Percentiles rank a stretch among this genome's conserved stretches.
Conservation (phyloP, 2,113 vertebrate genomes). For the Urocitellus parryii region DNA sequence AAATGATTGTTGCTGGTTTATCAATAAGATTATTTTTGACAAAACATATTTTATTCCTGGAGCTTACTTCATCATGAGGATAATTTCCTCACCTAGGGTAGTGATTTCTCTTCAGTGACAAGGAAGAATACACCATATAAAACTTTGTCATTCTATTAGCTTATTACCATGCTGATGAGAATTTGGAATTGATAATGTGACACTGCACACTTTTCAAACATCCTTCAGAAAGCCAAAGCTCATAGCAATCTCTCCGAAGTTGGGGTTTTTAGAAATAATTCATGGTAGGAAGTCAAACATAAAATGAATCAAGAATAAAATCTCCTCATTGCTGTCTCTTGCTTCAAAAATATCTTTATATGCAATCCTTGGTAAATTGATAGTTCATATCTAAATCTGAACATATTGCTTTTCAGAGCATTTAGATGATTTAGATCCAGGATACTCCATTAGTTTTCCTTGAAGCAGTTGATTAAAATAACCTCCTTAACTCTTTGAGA, state of each 20-base stretch:
- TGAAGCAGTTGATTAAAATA: slow-evolving; percentile 78
- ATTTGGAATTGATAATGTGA: slow-evolving; percentile 75
- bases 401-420: slow-evolving; percentile 67
- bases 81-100: slow-evolving; percentile 42
- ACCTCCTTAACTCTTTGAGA: slow-evolving; percentile 69
- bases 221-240: slow-evolving; percentile 57
- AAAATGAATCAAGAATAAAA: slow-evolving; percentile 70
- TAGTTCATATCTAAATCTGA: slow-evolving; percentile 76
- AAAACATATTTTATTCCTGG: slow-evolving; percentile 27
- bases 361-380: slow-evolving; percentile 74
- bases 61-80: slow-evolving; percentile 37
- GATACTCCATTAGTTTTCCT: slow-evolving; percentile 68
- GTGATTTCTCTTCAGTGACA: slow-evolving; percentile 68
- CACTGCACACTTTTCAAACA: slow-evolving; percentile 6
- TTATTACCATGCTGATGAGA: slow-evolving; percentile 70
- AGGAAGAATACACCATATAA: slow-evolving; percentile 34
- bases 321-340: slow-evolving; percentile 61
- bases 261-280: slow-evolving; percentile 71
- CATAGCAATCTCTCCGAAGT: slow-evolving; percentile 49
- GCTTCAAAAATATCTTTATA: slow-evolving; percentile 74
- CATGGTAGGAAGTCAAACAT: slow-evolving; percentile 59
- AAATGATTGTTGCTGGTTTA: slow-evolving; percentile 38
- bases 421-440: slow-evolving; percentile 72
- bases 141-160: slow-evolving; percentile 64
- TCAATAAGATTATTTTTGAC: slow-evolving; percentile 50